Evolutionary conservation across 64 coral and sea anemone genomes (phyloP).

Genomic region (Porites lutea): DNA sequence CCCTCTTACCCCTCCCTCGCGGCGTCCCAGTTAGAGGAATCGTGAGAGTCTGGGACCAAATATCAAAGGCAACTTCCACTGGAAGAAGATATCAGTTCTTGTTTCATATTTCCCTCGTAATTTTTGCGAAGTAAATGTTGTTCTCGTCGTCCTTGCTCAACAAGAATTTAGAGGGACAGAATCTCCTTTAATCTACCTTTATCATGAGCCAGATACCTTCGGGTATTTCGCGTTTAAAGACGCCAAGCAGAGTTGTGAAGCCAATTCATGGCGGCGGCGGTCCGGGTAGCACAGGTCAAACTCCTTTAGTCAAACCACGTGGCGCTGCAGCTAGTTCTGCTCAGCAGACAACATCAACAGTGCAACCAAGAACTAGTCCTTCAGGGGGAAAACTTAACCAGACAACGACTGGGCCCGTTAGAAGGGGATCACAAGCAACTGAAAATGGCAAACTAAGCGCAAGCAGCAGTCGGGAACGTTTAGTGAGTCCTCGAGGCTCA

Average conservation of each 20-base stretch:
- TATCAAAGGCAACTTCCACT: too few relatives aligned
- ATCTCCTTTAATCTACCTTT: neutral
- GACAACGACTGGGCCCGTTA: neutral
- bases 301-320: conserved; percentile 58
- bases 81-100: too few relatives aligned
- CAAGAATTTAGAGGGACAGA: neutral
- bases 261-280: conserved; percentile 85
- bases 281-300: conserved; percentile 15
- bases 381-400: conserved; percentile 44
- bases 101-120: too few relatives aligned
- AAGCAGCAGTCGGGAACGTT: neutral
- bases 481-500: conserved; percentile 54
- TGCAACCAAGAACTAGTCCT: conserved; percentile 45
- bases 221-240: conserved; percentile 70
- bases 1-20: too few relatives aligned
- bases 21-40: too few relatives aligned
- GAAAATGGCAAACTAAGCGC: conserved; percentile 3
- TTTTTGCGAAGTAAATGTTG: too few relatives aligned
- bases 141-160: too few relatives aligned
- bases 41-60: too few relatives aligned
- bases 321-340: conserved; percentile 29
- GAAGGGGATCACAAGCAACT: neutral
- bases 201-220: conserved; percentile 95
- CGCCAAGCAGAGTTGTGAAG: conserved; percentile 84
- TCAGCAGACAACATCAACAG: conserved; percentile 45